These are phyloP conservation scores for Nephrotoma guestfalica DNA, from an alignment of 2,888 invertebrate genomes.

Conservation along the genomic window DNA sequence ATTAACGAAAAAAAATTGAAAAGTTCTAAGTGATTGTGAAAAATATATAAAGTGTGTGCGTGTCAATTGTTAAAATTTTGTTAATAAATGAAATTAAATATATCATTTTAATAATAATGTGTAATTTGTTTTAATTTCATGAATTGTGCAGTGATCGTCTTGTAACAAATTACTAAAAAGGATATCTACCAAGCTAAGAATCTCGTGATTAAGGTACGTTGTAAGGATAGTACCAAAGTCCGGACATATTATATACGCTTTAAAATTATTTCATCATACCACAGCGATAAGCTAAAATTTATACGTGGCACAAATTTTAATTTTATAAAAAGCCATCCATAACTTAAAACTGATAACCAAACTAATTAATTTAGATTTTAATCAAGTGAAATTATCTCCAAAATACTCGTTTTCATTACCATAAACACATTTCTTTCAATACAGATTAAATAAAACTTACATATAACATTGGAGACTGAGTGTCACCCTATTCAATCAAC, in stretches of 20 bases:
- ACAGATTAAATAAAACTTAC: neutral
- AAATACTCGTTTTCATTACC: no score
- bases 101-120: neutral
- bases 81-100: neutral
- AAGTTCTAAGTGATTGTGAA: neutral
- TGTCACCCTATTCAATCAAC: neutral
- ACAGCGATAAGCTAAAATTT: neutral
- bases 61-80: neutral
- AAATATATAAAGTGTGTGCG: neutral
- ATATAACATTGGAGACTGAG: neutral
- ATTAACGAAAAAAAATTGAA: neutral
- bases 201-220: neutral
- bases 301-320: neutral
- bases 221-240: no score
- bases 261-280: neutral
- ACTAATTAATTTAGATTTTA: no score
- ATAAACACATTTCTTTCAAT: no score
- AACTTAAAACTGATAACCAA: no score
- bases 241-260: neutral
- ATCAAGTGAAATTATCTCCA: neutral
- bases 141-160: neutral
- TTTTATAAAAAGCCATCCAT: neutral
- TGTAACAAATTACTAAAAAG: neutral
- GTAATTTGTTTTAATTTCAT: neutral
- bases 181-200: neutral